Percentiles rank a stretch among this genome's conserved stretches.
Evolutionary conservation across 2,888 invertebrate genomes (phyloP).

Genomic region (Ecdyonurus torrentis): DNA sequence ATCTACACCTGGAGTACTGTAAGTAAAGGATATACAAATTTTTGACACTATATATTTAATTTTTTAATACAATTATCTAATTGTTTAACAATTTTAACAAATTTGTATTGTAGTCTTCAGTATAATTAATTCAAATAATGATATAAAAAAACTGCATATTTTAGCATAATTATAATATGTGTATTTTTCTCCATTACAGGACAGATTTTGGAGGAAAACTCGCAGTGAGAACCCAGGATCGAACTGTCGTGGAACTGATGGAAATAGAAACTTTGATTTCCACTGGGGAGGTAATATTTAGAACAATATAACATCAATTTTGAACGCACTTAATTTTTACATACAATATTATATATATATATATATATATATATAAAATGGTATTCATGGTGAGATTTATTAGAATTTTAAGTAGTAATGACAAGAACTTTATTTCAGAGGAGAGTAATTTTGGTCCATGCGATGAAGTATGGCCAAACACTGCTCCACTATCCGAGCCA

Average conservation of each 20-base stretch:
- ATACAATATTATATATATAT: too few species aligned
- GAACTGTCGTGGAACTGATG: conserved; percentile 17
- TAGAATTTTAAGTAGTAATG: too few species aligned
- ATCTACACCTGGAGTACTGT: background rate
- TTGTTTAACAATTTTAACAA: too few species aligned
- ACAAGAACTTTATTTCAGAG: background rate
- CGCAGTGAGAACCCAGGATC: conserved; percentile 14
- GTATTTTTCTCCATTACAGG: conserved; percentile 11
- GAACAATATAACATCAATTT: too few species aligned
- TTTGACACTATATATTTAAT: background rate
- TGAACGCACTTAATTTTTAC: too few species aligned
- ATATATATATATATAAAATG: too few species aligned
- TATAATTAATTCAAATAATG: too few species aligned
- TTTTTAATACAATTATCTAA: background rate
- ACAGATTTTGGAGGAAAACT: conserved; percentile 30
- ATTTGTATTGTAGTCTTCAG: too few species aligned
- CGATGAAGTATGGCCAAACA: conserved; percentile 1
- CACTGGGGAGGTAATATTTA: conserved; percentile 22
- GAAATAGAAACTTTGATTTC: conserved; percentile 25
- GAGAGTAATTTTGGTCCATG: background rate
- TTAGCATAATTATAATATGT: too few species aligned
- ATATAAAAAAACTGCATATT: too few species aligned
- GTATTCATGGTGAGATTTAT: too few species aligned
- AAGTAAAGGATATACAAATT: background rate
- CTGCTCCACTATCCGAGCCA: background rate